These are phyloP conservation scores for Hymenopus coronatus DNA, from an alignment of 2,888 invertebrate genomes.

Conservation along the genomic window DNA sequence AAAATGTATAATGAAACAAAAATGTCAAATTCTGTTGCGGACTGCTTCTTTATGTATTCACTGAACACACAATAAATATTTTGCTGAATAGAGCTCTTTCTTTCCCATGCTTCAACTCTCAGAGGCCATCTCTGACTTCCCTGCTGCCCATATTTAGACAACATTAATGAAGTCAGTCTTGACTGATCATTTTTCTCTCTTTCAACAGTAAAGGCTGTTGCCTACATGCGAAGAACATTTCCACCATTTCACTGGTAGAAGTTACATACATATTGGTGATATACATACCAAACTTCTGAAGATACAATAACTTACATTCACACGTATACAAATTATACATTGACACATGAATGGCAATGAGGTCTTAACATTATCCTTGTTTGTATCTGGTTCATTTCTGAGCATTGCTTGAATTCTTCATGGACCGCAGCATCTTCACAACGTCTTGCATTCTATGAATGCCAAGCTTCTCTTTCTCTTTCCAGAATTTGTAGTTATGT, in stretches of 20 bases:
- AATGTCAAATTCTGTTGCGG: no score
- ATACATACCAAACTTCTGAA: background rate
- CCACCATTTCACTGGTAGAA: background rate
- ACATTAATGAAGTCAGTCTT: background rate
- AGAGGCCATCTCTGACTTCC: background rate
- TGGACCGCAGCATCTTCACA: background rate
- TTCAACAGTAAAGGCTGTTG: background rate
- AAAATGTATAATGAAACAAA: no score
- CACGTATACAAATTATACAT: conserved; percentile 1
- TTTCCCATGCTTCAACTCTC: background rate
- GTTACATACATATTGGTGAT: background rate
- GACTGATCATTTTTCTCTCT: background rate
- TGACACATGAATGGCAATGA: conserved; percentile 1
- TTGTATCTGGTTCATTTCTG: background rate
- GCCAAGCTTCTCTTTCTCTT: conserved; percentile 55
- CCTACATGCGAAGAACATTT: background rate
- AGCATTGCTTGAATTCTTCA: background rate
- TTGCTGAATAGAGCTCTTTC: background rate
- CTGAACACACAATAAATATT: background rate
- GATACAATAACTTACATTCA: conserved; percentile 18
- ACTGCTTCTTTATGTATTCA: background rate
- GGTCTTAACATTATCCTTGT: background rate
- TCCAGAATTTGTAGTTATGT: conserved; percentile 88
- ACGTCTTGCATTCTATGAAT: conserved; percentile 31
- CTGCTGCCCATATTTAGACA: background rate